Conservation (phyloP, 2,113 vertebrate species). For the Nestor notabilis region DNA sequence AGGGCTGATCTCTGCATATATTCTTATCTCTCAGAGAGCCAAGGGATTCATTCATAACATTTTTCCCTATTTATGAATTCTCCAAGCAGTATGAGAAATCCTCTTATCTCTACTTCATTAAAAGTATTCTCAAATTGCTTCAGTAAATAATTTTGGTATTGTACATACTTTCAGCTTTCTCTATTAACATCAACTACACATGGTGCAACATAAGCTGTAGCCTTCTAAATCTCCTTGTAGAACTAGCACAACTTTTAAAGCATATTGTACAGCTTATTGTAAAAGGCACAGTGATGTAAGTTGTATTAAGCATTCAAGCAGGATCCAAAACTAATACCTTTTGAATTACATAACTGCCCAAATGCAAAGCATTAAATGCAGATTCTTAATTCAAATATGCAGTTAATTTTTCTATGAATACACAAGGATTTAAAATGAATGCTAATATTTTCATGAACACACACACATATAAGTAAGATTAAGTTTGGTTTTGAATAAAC, state of each 20-base stretch:
- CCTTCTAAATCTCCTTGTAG: background rate
- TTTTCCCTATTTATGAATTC: background rate
- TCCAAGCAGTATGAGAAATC: background rate
- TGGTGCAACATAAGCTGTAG: background rate
- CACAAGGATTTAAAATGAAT: background rate
- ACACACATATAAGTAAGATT: fast-evolving
- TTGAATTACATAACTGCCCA: background rate
- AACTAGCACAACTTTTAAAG: background rate
- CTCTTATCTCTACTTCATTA: conserved; percentile 3
- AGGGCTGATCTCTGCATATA: background rate
- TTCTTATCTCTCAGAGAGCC: background rate
- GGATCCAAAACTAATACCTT: background rate
- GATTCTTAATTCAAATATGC: background rate
- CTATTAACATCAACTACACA: background rate
- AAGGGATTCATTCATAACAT: background rate
- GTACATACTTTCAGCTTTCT: background rate
- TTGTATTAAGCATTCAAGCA: background rate
- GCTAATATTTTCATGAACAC: background rate
- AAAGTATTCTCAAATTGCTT: conserved; percentile 7
- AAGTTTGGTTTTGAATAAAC: background rate
- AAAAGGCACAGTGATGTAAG: background rate
- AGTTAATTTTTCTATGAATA: background rate
- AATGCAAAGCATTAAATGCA: background rate
- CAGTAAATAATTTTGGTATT: conserved; percentile 19
- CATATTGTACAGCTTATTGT: background rate